Conservation (phyloP, 2,113 vertebrate species). For the Hemicordylus capensis region DNA sequence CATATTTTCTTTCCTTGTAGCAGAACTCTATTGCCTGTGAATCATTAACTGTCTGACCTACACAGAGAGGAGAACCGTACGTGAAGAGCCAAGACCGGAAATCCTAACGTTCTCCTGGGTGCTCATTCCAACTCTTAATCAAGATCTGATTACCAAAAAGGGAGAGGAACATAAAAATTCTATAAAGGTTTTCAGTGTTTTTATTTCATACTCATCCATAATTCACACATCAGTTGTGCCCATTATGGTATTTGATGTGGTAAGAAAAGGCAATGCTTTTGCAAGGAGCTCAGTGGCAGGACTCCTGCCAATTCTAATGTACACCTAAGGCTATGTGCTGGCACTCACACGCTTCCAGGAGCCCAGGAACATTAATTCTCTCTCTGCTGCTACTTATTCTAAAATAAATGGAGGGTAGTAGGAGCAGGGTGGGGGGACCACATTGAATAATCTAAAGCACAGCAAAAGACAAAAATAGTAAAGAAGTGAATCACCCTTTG, state of each 20-base stretch:
- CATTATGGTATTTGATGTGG: conserved; percentile 50
- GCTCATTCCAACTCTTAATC: conserved; percentile 66
- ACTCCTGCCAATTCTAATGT: conserved; percentile 57
- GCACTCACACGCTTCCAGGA: conserved; percentile 40
- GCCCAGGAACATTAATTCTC: conserved; percentile 31
- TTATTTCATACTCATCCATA: conserved; percentile 56
- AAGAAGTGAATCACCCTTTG: conserved; percentile 66
- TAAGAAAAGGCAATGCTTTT: conserved; percentile 61
- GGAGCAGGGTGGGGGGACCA: too few species aligned
- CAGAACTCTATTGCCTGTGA: conserved; percentile 28
- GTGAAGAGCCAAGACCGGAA: conserved; percentile 54
- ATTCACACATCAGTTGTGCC: conserved; percentile 48
- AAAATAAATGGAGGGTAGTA: background rate
- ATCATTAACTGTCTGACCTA: conserved; percentile 31
- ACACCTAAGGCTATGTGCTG: conserved; percentile 45
- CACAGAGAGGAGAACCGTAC: background rate
- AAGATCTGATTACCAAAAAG: conserved; percentile 68
- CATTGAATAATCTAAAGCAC: conserved; percentile 44
- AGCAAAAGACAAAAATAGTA: conserved; percentile 70
- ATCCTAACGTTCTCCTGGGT: conserved; percentile 57
- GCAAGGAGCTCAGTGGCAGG: conserved; percentile 38
- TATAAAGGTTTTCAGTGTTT: conserved; percentile 63
- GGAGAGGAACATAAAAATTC: conserved; percentile 64
- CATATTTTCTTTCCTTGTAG: conserved; percentile 40
- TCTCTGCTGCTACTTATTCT: conserved; percentile 17